Evolutionary conservation across 2,888 invertebrate genomes (phyloP), one percentile per base, ranked within the genome.

Genomic region (Thecophora atra): DNA sequence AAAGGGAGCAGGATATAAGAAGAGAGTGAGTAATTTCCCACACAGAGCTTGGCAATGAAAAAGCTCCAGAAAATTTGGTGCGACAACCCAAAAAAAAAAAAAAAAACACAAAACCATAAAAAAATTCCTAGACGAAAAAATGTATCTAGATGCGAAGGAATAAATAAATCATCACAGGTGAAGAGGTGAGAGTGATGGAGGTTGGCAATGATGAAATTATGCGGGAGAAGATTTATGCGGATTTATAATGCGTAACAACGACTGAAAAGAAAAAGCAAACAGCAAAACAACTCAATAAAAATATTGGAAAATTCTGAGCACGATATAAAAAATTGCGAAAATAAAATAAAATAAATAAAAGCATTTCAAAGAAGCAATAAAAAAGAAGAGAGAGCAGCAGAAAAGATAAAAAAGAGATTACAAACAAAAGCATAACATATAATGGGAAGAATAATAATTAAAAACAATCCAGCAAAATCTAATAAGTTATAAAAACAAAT

Each of bases 41-140:
- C n/a, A 60, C 3, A 60, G 30, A 60, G 60, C n/a, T 26, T 60
- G 60, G 60, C 30, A 60, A 60, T 15, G 47, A 21, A 51, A 28
- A 66, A 51, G n/a, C 47, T 51, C 6, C 51, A 13, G 26, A 52
- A 66, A 51, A 51, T 66, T 66, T 26, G n/a, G 24, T 66, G 24
- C 51, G 26, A 15, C 47, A 21, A n/a, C 15, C 51, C 42, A 30
- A 54, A 44, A 28, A 56, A 42, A 68, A 68, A 54, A 47, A 68
- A 28, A 19, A 19, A 21, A 56, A 63, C 60, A 58, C 42, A 37
- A 67, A 60, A 58, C 67, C 66, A 56, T 51, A 72, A 71, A 13
- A 56, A 24, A n/a, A 56, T 62, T n/a, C n/a, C n/a, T n/a, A 47
- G 47, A n/a, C 15, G 47, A 47, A 47, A n/a, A 15, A 47, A 47